A percentile compares a stretch with the other conserved stretches of the same genome.
These are phyloP conservation scores for Panopea generosa DNA, from an alignment of 2,888 invertebrate species.

Conservation along the genomic window DNA sequence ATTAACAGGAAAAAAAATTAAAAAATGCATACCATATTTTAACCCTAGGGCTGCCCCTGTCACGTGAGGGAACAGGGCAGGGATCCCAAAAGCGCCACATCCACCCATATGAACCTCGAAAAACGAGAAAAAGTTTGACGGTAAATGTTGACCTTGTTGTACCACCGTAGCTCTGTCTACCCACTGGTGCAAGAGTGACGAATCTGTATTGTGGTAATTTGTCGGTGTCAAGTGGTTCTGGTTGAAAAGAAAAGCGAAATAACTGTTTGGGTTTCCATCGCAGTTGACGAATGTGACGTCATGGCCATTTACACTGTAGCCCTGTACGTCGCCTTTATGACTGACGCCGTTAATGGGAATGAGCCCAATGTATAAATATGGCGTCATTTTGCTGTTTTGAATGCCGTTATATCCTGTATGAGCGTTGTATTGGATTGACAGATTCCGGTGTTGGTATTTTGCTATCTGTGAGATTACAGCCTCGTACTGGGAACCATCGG, in stretches of 20 bases:
- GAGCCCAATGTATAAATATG: conserved; percentile 61
- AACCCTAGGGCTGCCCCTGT: conserved; percentile 58
- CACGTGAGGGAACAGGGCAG: conserved; percentile 31
- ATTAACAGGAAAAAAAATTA: too few relatives aligned
- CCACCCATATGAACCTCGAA: conserved; percentile 65
- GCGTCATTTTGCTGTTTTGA: conserved; percentile 44
- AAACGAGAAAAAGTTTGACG: conserved; percentile 32
- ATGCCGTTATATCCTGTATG: conserved; percentile 35
- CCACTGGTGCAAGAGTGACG: conserved; percentile 35
- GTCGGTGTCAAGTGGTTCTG: conserved; percentile 18
- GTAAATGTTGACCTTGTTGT: conserved; percentile 15
- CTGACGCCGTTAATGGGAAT: conserved; percentile 26
- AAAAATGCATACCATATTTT: conserved; percentile 48
- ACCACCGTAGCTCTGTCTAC: conserved; percentile 23
- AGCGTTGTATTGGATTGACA: conserved; percentile 54
- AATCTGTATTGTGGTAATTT: conserved; percentile 15
- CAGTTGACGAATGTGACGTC: conserved; percentile 54
- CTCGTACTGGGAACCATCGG: conserved; percentile 47
- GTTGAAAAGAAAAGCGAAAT: conserved; percentile 54
- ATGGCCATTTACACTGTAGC: conserved; percentile 47
- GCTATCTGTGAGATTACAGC: conserved; percentile 50
- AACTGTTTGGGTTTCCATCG: conserved; percentile 62
- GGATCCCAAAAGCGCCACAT: conserved; percentile 58
- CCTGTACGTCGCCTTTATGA: neutral
- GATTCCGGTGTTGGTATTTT: conserved; percentile 22